Base-by-base conservation (phyloP, 1,140 invertebrate species). In the Drosophila sproati region DNA sequence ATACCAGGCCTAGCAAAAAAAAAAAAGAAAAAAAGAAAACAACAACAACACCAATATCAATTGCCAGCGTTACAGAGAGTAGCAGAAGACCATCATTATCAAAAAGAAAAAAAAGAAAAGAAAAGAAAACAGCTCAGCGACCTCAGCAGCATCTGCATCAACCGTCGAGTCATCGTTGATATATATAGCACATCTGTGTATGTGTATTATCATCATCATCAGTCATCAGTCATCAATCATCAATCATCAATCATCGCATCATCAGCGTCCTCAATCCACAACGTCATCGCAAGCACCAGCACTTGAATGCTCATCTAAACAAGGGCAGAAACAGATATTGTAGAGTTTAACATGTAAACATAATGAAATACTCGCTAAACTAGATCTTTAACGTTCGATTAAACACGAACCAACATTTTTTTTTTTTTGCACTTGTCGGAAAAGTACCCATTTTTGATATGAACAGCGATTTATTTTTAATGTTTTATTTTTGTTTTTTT, bases 201-300 rank as follows among this genome's bases (percentile, higher is more conserved):
- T 20, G 20, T 20, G 20, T 39, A 39, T 39, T 3, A 39, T 39
- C 37, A 39, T 39, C 3, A 8, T 31, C 20, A 73, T 47, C 35
- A 57, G n/a, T 39, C 56, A 50, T 41, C 62, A 48, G 34, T 60
- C 59, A 70, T 66, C 73, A 45, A 54, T 69, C 74, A 43, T 34
- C 76, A 51, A 50, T 54, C 56, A 59, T 32, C n/a, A 34, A 47
- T 66, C 48, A 63, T 10, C 62, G 28, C 73, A 73, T 56, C 73
- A 61, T 39, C 59, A 31, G 20, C 61, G 7, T 43, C 52, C 45
- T 68, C 57, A 63, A 73, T 73, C 31, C 57, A 55, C 59, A 51
- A 45, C 34, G 39, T 35, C 56, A 47, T 32, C 68, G 35, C 66
- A 70, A 70, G 32, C 63, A 68, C 43, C 34, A 45, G 66, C 72